Evolutionary conservation across 2,797 vertebrate genomes (phyloP), one percentile per base, ranked within the genome.

Genomic region (Lemur catta): DNA sequence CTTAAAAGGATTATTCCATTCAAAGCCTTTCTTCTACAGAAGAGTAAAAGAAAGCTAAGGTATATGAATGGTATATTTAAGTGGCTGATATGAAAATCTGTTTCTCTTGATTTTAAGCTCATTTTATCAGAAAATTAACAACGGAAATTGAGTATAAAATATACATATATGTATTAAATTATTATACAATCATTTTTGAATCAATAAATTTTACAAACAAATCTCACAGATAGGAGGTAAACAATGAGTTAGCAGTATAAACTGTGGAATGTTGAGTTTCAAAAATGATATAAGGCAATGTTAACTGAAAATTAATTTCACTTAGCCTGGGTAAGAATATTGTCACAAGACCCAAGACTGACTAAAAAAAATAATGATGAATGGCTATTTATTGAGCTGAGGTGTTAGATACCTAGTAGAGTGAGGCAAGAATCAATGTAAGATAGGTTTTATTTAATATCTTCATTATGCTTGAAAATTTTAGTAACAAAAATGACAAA

Each of bases 301-400:
- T 92, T 84, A 93, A 79, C n/a, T 93, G n/a, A 97, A 97, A 96
- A 94, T 94, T 92, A 97, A 96, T 97, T 96, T 96, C 26, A 93
- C 20, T 96, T 91, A 90, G 28, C 43, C 71, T 96, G 72, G 67
- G 26, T 92, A 88, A 78, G 65, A 85, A 82, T 78, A 87, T 93
- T 92, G 71, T 95, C 79, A 84, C 4, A 90, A 86, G 74, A 80
- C 17, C 33, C n/a, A 91, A 94, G 28, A 89, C 26, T 97, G 55
- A 94, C 72, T 84, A 46, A 95, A 57, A 55, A 86, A 93, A 92
- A 72, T 89, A 92, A 96, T 95, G 96, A 97, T 97, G 46, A 97
- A 97, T 97, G 71, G 43, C 65, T 96, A 79, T 95, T 97, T 96
- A 97, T 97, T 97, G 94, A 97, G 71, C 91, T 95, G 78, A 94